A percentile compares a stretch with the other conserved stretches of the same genome.
These are phyloP conservation scores for Linyphia triangularis DNA, from an alignment of 2,888 invertebrate genomes.

Conservation along the genomic window DNA sequence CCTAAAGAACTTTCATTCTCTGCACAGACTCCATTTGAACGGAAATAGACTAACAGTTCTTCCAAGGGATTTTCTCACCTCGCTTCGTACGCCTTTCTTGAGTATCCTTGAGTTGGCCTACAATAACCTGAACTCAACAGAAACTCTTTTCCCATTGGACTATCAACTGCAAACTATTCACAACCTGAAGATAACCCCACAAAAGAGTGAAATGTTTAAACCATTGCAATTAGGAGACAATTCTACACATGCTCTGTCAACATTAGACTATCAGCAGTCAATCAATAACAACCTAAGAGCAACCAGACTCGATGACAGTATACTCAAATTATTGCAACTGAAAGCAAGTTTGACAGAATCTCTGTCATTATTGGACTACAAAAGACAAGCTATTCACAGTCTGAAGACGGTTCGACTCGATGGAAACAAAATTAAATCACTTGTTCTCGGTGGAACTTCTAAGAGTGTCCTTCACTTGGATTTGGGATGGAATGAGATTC, in stretches of 20 bases:
- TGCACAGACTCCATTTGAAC: neutral
- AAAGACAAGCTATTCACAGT: neutral
- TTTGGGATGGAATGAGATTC: constrained; percentile 2
- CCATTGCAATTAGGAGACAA: neutral
- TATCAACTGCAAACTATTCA: neutral
- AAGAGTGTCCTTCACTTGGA: constrained; percentile 21
- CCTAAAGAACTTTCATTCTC: neutral
- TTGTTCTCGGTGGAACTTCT: neutral
- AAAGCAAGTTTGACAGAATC: neutral
- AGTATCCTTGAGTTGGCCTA: neutral
- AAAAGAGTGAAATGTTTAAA: neutral
- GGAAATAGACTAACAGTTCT: neutral
- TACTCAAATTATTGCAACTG: too few species aligned
- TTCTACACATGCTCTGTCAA: neutral
- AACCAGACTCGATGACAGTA: too few species aligned
- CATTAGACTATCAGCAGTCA: too few species aligned
- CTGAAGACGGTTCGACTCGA: neutral
- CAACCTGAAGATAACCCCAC: neutral
- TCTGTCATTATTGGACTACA: neutral
- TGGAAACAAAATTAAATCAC: constrained; percentile 4
- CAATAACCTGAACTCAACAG: neutral
- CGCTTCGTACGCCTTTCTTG: neutral
- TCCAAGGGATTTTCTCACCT: neutral
- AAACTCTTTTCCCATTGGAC: constrained; percentile 1
- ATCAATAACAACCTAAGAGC: too few species aligned